Evolutionary conservation across 2,113 vertebrate genomes (phyloP).

Genomic region (Barbus barbus): DNA sequence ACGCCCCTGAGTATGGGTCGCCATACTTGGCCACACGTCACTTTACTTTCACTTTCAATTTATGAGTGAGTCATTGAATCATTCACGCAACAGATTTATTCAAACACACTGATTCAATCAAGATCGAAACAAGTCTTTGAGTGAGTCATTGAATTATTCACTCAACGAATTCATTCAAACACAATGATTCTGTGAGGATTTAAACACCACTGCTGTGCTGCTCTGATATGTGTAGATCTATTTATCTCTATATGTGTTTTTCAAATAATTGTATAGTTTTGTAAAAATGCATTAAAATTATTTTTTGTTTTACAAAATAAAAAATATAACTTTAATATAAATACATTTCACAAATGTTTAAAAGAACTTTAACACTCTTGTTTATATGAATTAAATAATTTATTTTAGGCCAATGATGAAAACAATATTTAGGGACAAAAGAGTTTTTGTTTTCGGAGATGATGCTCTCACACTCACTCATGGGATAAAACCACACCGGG

Average conservation of each 20-base stretch:
- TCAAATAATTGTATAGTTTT: neutral
- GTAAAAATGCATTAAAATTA: neutral
- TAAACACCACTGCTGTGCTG: neutral
- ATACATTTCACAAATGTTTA: neutral
- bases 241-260: neutral
- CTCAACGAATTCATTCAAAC: neutral
- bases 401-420: neutral
- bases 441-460: neutral
- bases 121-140: neutral
- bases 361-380: neutral
- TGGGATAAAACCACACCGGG: neutral
- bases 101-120: neutral
- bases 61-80: neutral
- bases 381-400: neutral
- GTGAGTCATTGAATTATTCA: neutral
- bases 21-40: no score
- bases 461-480: neutral
- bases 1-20: no score
- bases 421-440: neutral
- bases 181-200: neutral
- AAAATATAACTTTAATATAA: neutral
- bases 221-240: neutral
- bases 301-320: neutral
- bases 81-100: neutral
- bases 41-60: no score